Evolutionary conservation across 2,888 invertebrate species (phyloP), one percentile per base, ranked within the genome.

Genomic region (Apamea epomidion): DNA sequence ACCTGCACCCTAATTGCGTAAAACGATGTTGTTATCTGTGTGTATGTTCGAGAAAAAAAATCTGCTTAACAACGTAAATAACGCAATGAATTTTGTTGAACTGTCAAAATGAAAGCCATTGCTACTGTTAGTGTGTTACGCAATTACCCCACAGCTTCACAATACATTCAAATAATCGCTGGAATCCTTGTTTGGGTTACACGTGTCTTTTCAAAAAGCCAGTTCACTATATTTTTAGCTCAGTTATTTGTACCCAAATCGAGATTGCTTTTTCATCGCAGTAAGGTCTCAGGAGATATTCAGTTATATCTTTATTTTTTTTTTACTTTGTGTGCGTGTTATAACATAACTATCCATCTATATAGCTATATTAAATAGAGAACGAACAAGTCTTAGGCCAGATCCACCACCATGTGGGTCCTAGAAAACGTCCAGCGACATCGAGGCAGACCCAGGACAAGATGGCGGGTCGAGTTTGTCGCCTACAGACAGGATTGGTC

Each of bases 191-290:
- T 78, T 54, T 10, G 7, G 37, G 29, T 76, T 18, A 69, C 58
- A 58, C 68, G 48, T 64, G 54, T 58, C 5, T 54, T 25, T 58
- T 37, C 5, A 37, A 29, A 68, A 83, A 60, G 51, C 21, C 25
- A 42, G 16, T 64, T 29, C 16, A 21, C 16, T 29, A 10, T 45
- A 58, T 69, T 67, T 79, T 51, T 80, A 58, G 37, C 70, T 65
- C 18, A 21, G 32, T 10, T 18, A 64, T 78, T 80, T 71, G 45
- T 80, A 80, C 7, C 45, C 60, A 85, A 67, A 85, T 54, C 51
- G 32, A 60, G 42, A 80, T 71, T 71, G 7, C 81, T 18, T 51
- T 80, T 29, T 45, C 81, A 80, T 85, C 42, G 71, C 16, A 7
- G 64, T 25, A 29, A 48, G 32, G 37, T n/a, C 81, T 54, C 71